Conservation (phyloP, 2,888 invertebrate genomes). For the Muscina levida region DNA sequence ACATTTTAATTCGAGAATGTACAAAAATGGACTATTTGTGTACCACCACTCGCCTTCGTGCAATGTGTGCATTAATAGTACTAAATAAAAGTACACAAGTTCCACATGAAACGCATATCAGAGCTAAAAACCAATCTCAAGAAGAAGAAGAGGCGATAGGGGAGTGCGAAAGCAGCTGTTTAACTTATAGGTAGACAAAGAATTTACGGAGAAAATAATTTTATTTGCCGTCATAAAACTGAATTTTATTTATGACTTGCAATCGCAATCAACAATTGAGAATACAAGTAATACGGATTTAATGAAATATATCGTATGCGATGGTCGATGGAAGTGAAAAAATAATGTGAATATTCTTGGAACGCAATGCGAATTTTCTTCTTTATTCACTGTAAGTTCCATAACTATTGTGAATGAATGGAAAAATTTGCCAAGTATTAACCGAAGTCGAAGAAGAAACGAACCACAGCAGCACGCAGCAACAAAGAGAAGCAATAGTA, state of each 20-base stretch:
- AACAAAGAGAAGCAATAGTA: conserved; percentile 28
- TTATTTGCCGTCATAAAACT: conserved; percentile 6
- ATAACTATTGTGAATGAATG: conserved; percentile 33
- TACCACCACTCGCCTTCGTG: too few species aligned
- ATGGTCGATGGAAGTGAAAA: conserved; percentile 26
- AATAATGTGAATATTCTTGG: conserved; percentile 29
- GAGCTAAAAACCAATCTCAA: too few species aligned
- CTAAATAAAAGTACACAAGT: too few species aligned
- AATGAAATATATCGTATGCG: conserved; percentile 17
- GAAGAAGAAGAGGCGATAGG: too few species aligned
- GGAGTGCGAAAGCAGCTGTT: conserved; percentile 28
- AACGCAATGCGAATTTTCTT: conserved; percentile 35
- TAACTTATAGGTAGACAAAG: conserved; percentile 35
- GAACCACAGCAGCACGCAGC: conserved; percentile 16
- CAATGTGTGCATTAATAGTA: too few species aligned
- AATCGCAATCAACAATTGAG: not conserved
- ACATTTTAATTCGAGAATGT: too few species aligned
- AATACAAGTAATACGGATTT: not conserved
- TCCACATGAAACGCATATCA: too few species aligned
- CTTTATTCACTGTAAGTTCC: conserved; percentile 26
- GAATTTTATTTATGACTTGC: not conserved
- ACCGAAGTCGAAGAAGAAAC: conserved; percentile 6
- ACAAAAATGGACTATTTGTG: too few species aligned
- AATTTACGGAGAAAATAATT: conserved; percentile 23
- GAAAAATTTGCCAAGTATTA: conserved; percentile 38